These are phyloP conservation scores for Denticeps clupeoides DNA, from an alignment of 2,797 vertebrate species.

Conservation along the genomic window DNA sequence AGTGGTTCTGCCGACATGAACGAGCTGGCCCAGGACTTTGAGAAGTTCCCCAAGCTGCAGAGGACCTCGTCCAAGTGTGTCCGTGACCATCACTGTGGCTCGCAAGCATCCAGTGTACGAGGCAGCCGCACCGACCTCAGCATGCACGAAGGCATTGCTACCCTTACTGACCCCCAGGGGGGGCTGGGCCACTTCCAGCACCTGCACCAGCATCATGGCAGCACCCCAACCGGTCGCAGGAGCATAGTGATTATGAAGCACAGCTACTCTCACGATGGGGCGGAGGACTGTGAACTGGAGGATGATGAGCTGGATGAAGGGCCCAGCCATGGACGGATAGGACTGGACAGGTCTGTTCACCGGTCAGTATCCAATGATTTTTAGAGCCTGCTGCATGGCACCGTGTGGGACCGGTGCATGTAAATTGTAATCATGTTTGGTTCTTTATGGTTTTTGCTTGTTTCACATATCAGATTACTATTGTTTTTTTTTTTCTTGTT, in stretches of 20 bases:
- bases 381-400: slow-evolving; percentile 35
- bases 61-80: slow-evolving; percentile 88
- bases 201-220: slow-evolving; percentile 63
- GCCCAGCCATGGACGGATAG: slow-evolving; percentile 67
- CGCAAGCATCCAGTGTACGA: slow-evolving; percentile 69
- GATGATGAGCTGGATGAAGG: slow-evolving; percentile 77
- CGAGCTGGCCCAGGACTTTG: slow-evolving; percentile 75
- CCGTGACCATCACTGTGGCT: slow-evolving; percentile 93
- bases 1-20: slow-evolving; percentile 59
- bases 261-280: slow-evolving; percentile 84
- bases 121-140: slow-evolving; percentile 78
- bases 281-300: slow-evolving; percentile 65
- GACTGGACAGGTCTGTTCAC: slow-evolving; percentile 76
- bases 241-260: slow-evolving; percentile 92
- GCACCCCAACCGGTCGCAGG: slow-evolving; percentile 64
- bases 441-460: slow-evolving; percentile 17
- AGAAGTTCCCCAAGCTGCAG: slow-evolving; percentile 74
- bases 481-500: slow-evolving; percentile 17
- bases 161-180: slow-evolving; percentile 40
- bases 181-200: slow-evolving; percentile 13
- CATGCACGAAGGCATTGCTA: slow-evolving; percentile 53
- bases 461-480: too few species aligned
- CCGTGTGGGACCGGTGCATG: background rate
- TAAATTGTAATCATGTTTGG: slow-evolving; percentile 1
- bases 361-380: slow-evolving; percentile 79